Base-by-base conservation (phyloP, 2,113 vertebrate species). In the Chionis minor region DNA sequence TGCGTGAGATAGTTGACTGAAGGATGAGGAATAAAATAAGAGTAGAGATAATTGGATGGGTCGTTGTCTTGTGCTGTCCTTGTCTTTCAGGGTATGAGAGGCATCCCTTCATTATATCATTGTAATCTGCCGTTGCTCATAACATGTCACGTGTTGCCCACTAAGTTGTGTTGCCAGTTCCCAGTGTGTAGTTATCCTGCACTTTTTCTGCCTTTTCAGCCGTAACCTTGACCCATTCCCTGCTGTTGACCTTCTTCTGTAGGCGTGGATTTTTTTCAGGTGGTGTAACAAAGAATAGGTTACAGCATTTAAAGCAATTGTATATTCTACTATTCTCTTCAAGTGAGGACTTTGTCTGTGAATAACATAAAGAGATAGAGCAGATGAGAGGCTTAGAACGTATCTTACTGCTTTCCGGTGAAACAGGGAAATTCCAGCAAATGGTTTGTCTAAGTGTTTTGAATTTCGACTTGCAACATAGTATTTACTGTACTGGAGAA, bases 1-100 rank as follows among this genome's bases (percentile, higher is more conserved):
- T 87, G 92, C 88, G 79, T 71, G 87, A 94, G 87, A 54, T 26
- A 93, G 93, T 86, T 96, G 93, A 73, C 77, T 79, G 86, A 92
- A 92, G 85, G 75, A 71, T 81, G 86, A 90, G 35, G 22, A 86
- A 93, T 87, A 93, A 73, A 80, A 27, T 44, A 88, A 75, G 71
- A 83, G 42, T 54, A 44, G 89, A 83, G 78, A 55, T 69, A 78
- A 79, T 62, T 86, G 85, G 69, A 85, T 69, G 55, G 90, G 62
- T 93, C 59, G 30, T 77, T 79, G 67, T 84, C 69, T 66, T 65
- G 45, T 19, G 56, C 71, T 85, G 90, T 95, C 86, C 90, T 96
- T 81, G 71, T 81, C 92, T 86, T 74, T 58, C 30, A 86, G 95
- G 62, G 30, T 75, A 21, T 0, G 6, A 72, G 91, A 72, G 67